Evolutionary conservation across 2,797 vertebrate species (phyloP), one percentile per base, ranked within the genome.

Genomic region (Mallotus villosus): DNA sequence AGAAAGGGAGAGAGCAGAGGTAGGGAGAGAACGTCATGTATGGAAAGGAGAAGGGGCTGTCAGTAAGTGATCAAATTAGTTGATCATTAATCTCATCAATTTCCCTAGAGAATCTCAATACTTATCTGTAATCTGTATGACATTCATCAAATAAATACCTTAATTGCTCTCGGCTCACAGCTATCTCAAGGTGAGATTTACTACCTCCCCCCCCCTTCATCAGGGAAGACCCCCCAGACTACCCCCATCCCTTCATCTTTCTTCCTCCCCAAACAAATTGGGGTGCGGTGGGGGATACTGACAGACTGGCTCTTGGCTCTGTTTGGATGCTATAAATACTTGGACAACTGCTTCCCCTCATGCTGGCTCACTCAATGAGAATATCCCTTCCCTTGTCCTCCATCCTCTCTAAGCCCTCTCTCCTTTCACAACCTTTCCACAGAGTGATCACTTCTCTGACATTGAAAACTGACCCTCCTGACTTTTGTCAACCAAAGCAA

Each of bases 401-500:
- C 58, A 62, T 62, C 65, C 6, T 51, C 59, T 24, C 59, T 61
- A n/a, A 22, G 19, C 55, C 41, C 24, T 67, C 65, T 67, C 24
- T 41, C 49, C 46, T 25, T 67, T 67, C 46, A 27, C 22, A 67
- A 58, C 34, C 53, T 68, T 55, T 22, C 19, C 27, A 55, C 32
- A 27, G 24, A 6, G 51, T 57, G 27, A 68, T 68, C 9, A 57
- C 51, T 34, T 27, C 25, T 21, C 62, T 24, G 68, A 55, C 62
- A 46, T 27, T 60, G 63, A 57, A 51, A 3, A 55, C 41, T 29
- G 37, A 53, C 22, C 17, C 25, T 17, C 49, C 24, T 55, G 65
- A 25, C 46, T 25, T 67, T n/a, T 32, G 46, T 25, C 17, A 67
- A 53, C 25, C 16, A 67, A 27, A 67, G 49, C 60, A 75, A 70